Evolutionary conservation across 2,888 invertebrate species (phyloP).

Genomic region (Cylloceria caligata): DNA sequence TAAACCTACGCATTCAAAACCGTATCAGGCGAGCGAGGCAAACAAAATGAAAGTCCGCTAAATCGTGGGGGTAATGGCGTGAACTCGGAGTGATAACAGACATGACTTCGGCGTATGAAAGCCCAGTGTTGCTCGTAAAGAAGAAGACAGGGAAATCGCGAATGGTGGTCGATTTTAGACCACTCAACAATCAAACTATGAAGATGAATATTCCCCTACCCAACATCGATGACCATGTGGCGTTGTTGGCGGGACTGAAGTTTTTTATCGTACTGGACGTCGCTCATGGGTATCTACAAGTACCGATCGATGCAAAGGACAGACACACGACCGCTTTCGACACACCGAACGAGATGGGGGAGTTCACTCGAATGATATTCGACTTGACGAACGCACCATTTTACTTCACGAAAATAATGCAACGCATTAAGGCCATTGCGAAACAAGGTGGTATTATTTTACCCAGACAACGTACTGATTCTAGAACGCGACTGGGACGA

Average conservation of each 20-base stretch:
- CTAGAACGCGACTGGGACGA: constrained; percentile 64
- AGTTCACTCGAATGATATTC: constrained; percentile 72
- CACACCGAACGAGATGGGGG: constrained; percentile 66
- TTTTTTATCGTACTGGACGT: constrained; percentile 23
- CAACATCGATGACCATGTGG: constrained; percentile 40
- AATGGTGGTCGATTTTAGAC: constrained; percentile 57
- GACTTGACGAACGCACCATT: constrained; percentile 72
- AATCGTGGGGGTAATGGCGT: constrained; percentile 51
- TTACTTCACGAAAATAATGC: constrained; percentile 65
- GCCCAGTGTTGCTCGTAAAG: constrained; percentile 63
- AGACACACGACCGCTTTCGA: constrained; percentile 64
- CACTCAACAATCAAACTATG: constrained; percentile 45
- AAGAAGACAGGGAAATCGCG: constrained; percentile 62
- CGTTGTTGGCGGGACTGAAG: background rate
- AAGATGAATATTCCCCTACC: constrained; percentile 47
- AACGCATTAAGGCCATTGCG: constrained; percentile 6
- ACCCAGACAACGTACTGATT: constrained; percentile 10
- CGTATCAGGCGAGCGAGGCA: constrained; percentile 40
- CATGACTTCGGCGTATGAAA: constrained; percentile 60
- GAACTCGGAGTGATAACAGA: constrained; percentile 51
- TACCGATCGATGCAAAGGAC: constrained; percentile 21
- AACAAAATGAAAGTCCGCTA: constrained; percentile 47
- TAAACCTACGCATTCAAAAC: constrained; percentile 44
- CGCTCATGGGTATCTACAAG: constrained; percentile 47
- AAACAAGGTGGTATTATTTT: constrained; percentile 15